phyloP scores from a whole-genome alignment of 1,140 invertebrate species.

The Lanistes nyassanus region DNA sequence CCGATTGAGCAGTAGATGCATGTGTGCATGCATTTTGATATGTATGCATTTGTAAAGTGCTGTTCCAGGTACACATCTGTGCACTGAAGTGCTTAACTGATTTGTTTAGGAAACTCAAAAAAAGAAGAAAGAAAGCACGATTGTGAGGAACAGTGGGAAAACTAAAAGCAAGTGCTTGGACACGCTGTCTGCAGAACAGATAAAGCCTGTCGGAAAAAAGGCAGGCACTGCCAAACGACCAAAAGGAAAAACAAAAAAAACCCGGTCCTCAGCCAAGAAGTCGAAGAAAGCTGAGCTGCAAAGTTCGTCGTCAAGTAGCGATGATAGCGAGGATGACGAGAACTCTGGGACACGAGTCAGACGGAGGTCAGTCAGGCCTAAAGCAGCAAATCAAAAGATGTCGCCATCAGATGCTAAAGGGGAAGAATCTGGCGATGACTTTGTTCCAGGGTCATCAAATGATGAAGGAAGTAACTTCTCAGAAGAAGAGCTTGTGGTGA shows the following conservation, averaged over 20 bases:
- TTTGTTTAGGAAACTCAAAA: background rate
- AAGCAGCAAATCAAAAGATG: slow-evolving; percentile 34
- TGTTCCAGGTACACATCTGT: too few species aligned
- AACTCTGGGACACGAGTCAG: slow-evolving; percentile 53
- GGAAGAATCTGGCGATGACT: slow-evolving; percentile 27
- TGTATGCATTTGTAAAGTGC: too few species aligned
- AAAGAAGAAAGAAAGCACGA: background rate
- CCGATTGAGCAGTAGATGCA: too few species aligned
- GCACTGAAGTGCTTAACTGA: too few species aligned
- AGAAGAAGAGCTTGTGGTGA: slow-evolving; percentile 22
- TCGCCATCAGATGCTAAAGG: slow-evolving; percentile 20
- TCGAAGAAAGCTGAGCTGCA: slow-evolving; percentile 21
- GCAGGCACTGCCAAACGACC: background rate
- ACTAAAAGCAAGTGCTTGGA: background rate
- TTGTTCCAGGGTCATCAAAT: slow-evolving; percentile 15
- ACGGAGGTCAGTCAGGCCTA: slow-evolving; percentile 60
- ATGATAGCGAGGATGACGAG: slow-evolving; percentile 24
- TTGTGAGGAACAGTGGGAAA: background rate
- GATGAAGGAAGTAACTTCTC: slow-evolving; percentile 27
- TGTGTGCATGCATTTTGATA: too few species aligned
- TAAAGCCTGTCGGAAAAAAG: background rate
- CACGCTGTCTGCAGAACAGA: background rate
- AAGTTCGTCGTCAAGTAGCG: slow-evolving; percentile 17
- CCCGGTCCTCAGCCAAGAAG: slow-evolving; percentile 2
- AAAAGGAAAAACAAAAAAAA: slow-evolving; percentile 1